Evolutionary conservation across 2,888 invertebrate genomes (phyloP).

Genomic region (Melitaea athalia): DNA sequence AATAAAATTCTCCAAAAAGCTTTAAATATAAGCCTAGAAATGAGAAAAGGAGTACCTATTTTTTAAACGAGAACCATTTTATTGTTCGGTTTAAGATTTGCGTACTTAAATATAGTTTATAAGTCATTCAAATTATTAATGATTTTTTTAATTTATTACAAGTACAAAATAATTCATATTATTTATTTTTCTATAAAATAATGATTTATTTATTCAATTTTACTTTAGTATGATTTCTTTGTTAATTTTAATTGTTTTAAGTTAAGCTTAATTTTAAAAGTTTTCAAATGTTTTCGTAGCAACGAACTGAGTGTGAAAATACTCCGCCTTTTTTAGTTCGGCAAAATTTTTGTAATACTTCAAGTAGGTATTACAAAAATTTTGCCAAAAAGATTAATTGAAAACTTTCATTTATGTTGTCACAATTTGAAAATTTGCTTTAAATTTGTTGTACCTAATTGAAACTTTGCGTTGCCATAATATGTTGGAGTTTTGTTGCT

Average conservation of each 20-base stretch:
- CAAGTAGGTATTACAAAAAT: not conserved
- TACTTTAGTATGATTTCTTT: not conserved
- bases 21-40: not conserved
- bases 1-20: not conserved
- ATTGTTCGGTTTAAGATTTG: slow-evolving; percentile 12
- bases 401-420: not conserved
- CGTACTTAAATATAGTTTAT: slow-evolving; percentile 20
- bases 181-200: slow-evolving; percentile 1
- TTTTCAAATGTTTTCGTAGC: not conserved
- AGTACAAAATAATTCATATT: slow-evolving; percentile 6
- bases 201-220: not conserved
- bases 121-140: slow-evolving; percentile 7
- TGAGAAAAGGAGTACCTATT: slow-evolving; percentile 8
- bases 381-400: not conserved
- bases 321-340: slow-evolving; percentile 8
- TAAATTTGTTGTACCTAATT: slow-evolving; percentile 32
- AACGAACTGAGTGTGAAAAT: not conserved
- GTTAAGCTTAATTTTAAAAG: not conserved
- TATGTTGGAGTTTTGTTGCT: slow-evolving; percentile 16
- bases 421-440: slow-evolving; percentile 15
- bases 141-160: not conserved
- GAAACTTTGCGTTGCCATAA: slow-evolving; percentile 30
- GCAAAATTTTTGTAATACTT: no score
- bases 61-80: slow-evolving; percentile 21
- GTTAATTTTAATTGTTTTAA: not conserved